A percentile compares a stretch with the other conserved stretches of the same genome.
These are phyloP conservation scores for Dermatemys mawii DNA, from an alignment of 2,113 vertebrate genomes.

Conservation along the genomic window DNA sequence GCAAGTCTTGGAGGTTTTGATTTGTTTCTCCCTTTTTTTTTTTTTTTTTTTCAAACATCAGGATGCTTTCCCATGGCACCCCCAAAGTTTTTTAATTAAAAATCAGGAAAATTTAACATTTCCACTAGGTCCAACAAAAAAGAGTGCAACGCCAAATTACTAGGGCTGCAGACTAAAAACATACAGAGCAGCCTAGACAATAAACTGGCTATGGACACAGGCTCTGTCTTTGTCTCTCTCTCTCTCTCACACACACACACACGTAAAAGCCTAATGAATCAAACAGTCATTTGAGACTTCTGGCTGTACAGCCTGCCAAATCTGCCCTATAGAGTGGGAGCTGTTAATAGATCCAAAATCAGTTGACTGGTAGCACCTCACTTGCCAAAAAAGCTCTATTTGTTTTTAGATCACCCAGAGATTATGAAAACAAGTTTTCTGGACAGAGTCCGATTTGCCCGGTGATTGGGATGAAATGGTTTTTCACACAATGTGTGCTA, in stretches of 20 bases:
- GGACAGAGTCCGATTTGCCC: background rate
- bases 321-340: background rate
- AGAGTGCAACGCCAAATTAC: background rate
- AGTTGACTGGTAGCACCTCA: background rate
- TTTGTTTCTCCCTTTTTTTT: background rate
- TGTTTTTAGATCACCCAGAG: background rate
- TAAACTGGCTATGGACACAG: background rate
- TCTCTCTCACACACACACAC: background rate
- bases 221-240: background rate
- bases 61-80: background rate
- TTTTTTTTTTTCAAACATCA: background rate
- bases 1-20: background rate
- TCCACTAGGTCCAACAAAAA: background rate
- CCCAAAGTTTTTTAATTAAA: background rate
- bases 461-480: background rate
- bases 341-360: background rate
- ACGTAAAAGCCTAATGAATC: background rate
- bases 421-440: background rate
- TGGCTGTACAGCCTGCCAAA: background rate
- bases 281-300: background rate
- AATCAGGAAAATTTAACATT: background rate
- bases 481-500: background rate
- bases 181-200: background rate
- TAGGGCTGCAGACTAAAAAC: fast-evolving
- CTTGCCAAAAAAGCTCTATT: background rate